Evolutionary conservation across 1,140 invertebrate species (phyloP), one percentile per base, ranked within the genome.

Genomic region (Lordiphosa collinella): DNA sequence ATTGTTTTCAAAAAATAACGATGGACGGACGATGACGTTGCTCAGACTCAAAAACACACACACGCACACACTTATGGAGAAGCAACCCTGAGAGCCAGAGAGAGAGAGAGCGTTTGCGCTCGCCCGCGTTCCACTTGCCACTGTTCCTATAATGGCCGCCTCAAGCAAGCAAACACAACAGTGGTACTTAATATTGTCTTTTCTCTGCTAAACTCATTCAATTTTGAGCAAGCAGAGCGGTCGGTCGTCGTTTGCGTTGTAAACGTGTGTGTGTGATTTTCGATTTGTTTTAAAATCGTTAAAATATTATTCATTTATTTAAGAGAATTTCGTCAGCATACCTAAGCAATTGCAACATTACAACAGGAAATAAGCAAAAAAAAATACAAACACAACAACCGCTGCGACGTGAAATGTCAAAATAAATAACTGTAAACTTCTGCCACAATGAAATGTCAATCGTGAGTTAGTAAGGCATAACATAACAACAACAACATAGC

Each of bases 221-320:
- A 38, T 65, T 53, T 75, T 75, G 65, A 53, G 49, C 76, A 49
- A 55, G 59, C 72, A 64, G 34, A 60, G 72, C 47, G 64, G 66
- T 57, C 72, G 68, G 67, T 41, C 56, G 75, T 60, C 55, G 43
- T 51, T 67, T 35, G 40, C 60, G 54, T 57, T 43, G 68, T 61
- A 53, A 64, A 47, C 46, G 29, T 58, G 52, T 52, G 62, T 65
- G 35, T 54, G 54, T 53, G 54, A 37, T 44, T 46, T 75, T 75
- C 72, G 76, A 82, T 82, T 82, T 82, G 76, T 82, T 82, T 84
- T 82, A 82, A 82, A 82, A 82, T 82, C 78, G 58, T 54, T 52
- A 40, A 57, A 78, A 43, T 58, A 58, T 76, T 67, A 56, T 63
- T 66, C 35, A 37, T 41, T 62, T 55, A 47, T 54, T 55, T 47